A percentile compares a stretch with the other conserved stretches of the same genome.
phyloP scores from a whole-genome alignment of 2,797 vertebrate genomes.

The Spinibarbus caldwelli region DNA sequence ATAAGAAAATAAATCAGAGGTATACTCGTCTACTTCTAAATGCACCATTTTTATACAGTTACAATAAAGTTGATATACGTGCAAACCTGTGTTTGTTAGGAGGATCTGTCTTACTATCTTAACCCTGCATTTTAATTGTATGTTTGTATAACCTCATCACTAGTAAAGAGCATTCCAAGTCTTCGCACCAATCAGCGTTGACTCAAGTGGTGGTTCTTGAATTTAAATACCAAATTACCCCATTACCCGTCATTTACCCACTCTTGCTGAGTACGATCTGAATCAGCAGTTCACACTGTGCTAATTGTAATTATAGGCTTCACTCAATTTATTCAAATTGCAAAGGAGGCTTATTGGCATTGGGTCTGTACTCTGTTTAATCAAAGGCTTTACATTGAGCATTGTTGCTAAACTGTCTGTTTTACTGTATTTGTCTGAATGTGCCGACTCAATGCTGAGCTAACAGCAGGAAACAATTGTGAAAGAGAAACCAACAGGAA shows the following conservation, averaged over 20 bases:
- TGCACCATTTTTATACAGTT: background rate
- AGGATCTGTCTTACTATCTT: slow-evolving; percentile 48
- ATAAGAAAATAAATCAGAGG: background rate
- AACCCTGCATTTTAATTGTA: slow-evolving; percentile 76
- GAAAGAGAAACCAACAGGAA: background rate
- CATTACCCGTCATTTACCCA: slow-evolving; percentile 82
- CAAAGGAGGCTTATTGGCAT: slow-evolving; percentile 80
- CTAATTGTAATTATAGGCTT: slow-evolving; percentile 87
- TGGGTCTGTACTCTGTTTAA: slow-evolving; percentile 79
- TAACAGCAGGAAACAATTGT: background rate
- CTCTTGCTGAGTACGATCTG: slow-evolving; percentile 82
- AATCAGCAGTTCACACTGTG: slow-evolving; percentile 84
- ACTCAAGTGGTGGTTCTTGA: slow-evolving; percentile 82
- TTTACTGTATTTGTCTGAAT: slow-evolving; percentile 46
- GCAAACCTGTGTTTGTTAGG: slow-evolving; percentile 1
- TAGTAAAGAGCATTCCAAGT: slow-evolving; percentile 72
- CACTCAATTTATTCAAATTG: slow-evolving; percentile 83
- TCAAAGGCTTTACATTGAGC: slow-evolving; percentile 71
- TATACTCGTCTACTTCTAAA: background rate
- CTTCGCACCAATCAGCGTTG: slow-evolving; percentile 77
- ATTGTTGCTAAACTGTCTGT: slow-evolving; percentile 43
- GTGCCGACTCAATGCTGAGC: background rate
- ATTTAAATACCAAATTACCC: slow-evolving; percentile 84
- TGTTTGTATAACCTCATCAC: slow-evolving; percentile 70
- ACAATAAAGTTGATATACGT: background rate